These are phyloP conservation scores for Diogma glabrata DNA, from an alignment of 2,888 invertebrate species.

Conservation along the genomic window DNA sequence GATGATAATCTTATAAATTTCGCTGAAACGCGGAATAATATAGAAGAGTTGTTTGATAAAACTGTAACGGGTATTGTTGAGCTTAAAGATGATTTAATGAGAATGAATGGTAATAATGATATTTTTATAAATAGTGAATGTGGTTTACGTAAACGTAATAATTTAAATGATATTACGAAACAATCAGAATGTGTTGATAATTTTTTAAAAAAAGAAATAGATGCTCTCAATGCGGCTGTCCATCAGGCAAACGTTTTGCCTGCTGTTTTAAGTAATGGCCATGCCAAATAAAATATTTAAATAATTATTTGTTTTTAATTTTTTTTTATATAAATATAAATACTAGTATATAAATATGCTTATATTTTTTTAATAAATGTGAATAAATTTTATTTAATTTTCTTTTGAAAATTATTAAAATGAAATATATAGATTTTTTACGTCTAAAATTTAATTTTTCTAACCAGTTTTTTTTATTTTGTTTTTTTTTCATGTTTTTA, in stretches of 20 bases:
- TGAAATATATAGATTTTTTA: too few relatives aligned
- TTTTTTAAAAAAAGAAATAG: slow-evolving; percentile 36
- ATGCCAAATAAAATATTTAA: slow-evolving; percentile 34
- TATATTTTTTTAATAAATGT: too few relatives aligned
- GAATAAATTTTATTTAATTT: too few relatives aligned
- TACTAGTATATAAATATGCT: too few relatives aligned
- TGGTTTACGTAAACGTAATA: slow-evolving; percentile 30
- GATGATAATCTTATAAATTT: slow-evolving; percentile 29
- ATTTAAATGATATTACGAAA: slow-evolving; percentile 18
- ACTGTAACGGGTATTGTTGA: slow-evolving; percentile 37
- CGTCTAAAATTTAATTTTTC: too few relatives aligned
- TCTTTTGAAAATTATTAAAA: too few relatives aligned
- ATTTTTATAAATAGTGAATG: slow-evolving; percentile 21
- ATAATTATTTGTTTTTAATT: too few relatives aligned
- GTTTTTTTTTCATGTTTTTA: too few relatives aligned
- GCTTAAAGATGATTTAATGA: slow-evolving; percentile 37
- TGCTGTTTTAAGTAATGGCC: slow-evolving; percentile 36
- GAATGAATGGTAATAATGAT: slow-evolving; percentile 25
- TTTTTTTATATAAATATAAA: too few relatives aligned
- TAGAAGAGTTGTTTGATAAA: slow-evolving; percentile 38
- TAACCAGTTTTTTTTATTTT: too few relatives aligned
- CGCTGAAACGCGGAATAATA: slow-evolving; percentile 35
- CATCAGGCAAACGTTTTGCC: slow-evolving; percentile 36
- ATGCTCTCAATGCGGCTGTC: slow-evolving; percentile 35
- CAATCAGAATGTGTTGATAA: slow-evolving; percentile 21